phyloP scores from a whole-genome alignment of 2,113 vertebrate species.

The Dicerorhinus sumatrensis region DNA sequence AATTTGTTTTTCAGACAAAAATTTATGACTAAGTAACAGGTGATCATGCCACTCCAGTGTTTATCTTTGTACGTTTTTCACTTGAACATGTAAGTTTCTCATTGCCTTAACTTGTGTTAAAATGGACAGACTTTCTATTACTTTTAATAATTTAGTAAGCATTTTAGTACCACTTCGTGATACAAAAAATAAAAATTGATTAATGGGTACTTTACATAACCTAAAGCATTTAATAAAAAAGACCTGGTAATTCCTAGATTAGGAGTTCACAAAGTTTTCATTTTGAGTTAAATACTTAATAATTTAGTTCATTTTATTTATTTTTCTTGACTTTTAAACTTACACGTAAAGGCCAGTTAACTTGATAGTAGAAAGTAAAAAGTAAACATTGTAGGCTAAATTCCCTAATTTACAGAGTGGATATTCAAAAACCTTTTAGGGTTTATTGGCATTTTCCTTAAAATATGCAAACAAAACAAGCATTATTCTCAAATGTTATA shows the following conservation, averaged over 20 bases:
- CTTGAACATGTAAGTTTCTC: conserved; percentile 53
- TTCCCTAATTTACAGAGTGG: neutral
- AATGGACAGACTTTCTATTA: conserved; percentile 62
- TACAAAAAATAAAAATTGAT: conserved; percentile 62
- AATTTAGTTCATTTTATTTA: conserved; percentile 66
- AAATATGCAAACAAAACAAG: neutral
- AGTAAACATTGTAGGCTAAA: neutral
- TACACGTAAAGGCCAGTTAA: conserved; percentile 60
- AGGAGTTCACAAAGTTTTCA: conserved; percentile 68
- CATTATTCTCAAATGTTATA: neutral
- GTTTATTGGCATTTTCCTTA: conserved; percentile 22
- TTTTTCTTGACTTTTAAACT: conserved; percentile 22
- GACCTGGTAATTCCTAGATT: conserved; percentile 64
- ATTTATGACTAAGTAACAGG: conserved; percentile 74
- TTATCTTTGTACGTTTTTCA: conserved; percentile 75
- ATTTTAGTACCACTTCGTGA: conserved; percentile 70
- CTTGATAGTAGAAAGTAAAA: conserved; percentile 17
- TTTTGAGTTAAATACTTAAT: conserved; percentile 58
- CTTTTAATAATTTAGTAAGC: conserved; percentile 63
- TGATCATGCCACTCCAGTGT: conserved; percentile 64
- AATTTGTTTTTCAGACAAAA: conserved; percentile 68
- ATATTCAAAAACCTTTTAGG: neutral
- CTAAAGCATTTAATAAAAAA: conserved; percentile 76
- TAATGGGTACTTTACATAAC: conserved; percentile 63
- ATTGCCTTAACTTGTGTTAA: conserved; percentile 62